Conservation (phyloP, 1,140 invertebrate species). For the Plodia interpunctella region DNA sequence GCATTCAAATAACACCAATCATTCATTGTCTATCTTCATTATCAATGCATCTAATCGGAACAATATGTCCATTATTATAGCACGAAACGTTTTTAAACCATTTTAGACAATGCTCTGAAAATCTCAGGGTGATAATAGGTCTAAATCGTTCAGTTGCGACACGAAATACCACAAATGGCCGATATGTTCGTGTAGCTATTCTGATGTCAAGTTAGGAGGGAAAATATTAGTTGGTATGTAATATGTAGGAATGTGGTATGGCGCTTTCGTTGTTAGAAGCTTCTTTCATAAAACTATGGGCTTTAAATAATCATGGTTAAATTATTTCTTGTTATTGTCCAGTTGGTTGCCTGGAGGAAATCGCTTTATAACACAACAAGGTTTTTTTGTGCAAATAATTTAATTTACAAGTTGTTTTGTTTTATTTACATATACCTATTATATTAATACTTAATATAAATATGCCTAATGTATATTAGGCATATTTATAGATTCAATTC, state of each 20-base stretch:
- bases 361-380: no score
- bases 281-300: no score
- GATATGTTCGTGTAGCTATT: neutral
- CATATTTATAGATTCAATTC: no score
- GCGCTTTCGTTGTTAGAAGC: neutral
- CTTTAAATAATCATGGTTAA: no score
- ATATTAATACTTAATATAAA: no score
- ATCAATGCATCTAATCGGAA: neutral
- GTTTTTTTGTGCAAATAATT: no score
- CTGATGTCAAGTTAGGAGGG: constrained; percentile 1
- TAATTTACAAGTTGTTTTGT: no score
- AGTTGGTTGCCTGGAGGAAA: no score
- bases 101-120: neutral
- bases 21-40: constrained; percentile 4
- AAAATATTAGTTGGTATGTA: neutral
- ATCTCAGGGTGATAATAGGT: neutral
- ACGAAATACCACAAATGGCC: neutral
- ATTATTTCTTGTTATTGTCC: no score
- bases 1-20: neutral
- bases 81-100: neutral
- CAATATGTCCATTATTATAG: neutral
- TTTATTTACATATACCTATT: no score
- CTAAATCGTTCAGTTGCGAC: neutral
- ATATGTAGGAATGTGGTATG: neutral
- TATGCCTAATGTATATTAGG: no score